Percentiles rank a stretch among this genome's conserved stretches.
Conservation (phyloP, 2,113 vertebrate genomes). For the Mustela lutreola region DNA sequence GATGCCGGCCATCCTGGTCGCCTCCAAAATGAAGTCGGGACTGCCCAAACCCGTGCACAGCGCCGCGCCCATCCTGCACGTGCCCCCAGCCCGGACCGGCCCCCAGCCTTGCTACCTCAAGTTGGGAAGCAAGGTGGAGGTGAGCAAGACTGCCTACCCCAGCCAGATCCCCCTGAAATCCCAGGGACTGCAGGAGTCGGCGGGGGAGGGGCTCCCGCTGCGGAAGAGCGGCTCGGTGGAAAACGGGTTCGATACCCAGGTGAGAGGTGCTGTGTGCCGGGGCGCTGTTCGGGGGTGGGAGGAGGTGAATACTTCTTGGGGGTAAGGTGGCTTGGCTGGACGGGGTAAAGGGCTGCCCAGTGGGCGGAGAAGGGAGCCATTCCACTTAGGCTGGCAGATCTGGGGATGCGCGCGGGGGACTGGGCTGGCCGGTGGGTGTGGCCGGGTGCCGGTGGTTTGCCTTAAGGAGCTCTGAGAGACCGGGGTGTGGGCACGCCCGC, state of each 20-base stretch:
- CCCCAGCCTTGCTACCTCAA: conserved; percentile 93
- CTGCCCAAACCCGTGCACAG: conserved; percentile 97
- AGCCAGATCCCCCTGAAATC: conserved; percentile 92
- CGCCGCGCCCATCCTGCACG: conserved; percentile 94
- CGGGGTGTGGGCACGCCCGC: neutral
- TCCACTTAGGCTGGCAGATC: neutral
- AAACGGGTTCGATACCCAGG: conserved; percentile 93
- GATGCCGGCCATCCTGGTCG: conserved; percentile 98
- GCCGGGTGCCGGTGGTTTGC: conserved; percentile 47
- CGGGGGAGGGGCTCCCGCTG: conserved; percentile 85
- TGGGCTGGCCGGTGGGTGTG: conserved; percentile 79
- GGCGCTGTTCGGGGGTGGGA: neutral
- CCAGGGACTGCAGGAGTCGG: conserved; percentile 84
- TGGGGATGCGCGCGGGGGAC: neutral
- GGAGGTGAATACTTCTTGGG: neutral
- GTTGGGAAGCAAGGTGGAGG: conserved; percentile 91
- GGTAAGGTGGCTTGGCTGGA: neutral
- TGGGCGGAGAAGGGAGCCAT: neutral
- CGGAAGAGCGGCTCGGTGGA: conserved; percentile 86
- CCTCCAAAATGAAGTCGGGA: conserved; percentile 99
- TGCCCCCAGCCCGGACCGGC: conserved; percentile 89
- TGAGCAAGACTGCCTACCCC: conserved; percentile 88
- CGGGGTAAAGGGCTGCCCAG: neutral
- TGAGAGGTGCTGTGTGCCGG: conserved; percentile 83
- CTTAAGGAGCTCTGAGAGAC: neutral